Conservation (phyloP, 53 echinoderm and acorn worm species). For the Paelopatides confundens region DNA sequence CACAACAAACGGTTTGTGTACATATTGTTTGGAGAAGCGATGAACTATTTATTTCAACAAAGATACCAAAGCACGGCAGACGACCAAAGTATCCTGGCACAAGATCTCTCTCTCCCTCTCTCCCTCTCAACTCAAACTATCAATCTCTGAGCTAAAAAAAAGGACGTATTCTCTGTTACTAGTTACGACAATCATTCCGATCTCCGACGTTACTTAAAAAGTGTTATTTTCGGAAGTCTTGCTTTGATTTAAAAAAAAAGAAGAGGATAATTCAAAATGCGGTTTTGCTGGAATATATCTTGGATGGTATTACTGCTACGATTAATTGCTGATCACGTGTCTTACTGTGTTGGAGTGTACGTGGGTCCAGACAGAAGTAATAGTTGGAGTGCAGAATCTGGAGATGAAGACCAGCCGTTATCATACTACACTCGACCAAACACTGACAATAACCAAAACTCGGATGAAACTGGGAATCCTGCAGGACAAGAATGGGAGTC, state of each 20-base stretch:
- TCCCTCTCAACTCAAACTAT: too few relatives aligned
- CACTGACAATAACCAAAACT: background rate
- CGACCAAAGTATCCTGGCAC: background rate
- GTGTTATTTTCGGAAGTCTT: background rate
- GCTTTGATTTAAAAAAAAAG: background rate
- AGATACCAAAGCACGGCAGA: background rate
- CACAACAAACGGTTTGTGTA: slow-evolving; percentile 28
- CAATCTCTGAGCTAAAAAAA: too few relatives aligned
- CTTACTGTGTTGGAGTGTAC: slow-evolving; percentile 27
- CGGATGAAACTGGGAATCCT: background rate
- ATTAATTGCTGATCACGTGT: background rate
- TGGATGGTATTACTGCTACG: slow-evolving; percentile 13
- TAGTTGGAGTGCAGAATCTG: background rate
- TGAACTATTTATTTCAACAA: slow-evolving; percentile 20
- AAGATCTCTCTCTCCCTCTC: too few relatives aligned
- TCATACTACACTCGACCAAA: slow-evolving; percentile 6
- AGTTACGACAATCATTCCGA: background rate
- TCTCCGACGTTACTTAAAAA: background rate
- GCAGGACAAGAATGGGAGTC: background rate
- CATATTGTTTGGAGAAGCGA: background rate
- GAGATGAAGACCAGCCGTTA: background rate
- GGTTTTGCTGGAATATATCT: background rate
- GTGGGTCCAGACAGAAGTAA: background rate
- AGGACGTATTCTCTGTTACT: too few relatives aligned
- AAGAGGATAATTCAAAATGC: background rate